Base-by-base conservation (phyloP, 1,140 invertebrate genomes). In the Drosophila triauraria region DNA sequence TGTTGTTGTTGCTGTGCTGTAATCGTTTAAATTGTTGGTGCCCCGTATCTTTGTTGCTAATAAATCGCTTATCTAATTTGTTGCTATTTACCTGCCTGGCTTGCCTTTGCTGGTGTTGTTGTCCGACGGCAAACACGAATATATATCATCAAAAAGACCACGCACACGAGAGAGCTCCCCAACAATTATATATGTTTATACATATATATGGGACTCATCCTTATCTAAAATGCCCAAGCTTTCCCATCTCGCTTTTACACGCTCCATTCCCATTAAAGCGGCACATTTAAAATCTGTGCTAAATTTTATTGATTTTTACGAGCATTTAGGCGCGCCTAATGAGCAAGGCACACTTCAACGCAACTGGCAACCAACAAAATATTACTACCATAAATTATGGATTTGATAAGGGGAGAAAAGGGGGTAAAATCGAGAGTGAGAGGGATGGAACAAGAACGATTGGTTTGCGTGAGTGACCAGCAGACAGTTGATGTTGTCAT, bases 11-110 rank as follows among this genome's bases (percentile, higher is more conserved):
- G 59, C 13, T 43, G 80, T 68, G 68, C 51, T 61, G 58, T 75
- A 75, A 80, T 60, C 62, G 58, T 65, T 50, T 50, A 38, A 38
- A 54, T 62, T 60, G 32, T 71, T 56, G 38, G 44, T 57, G 48
- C 44, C 56, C 32, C 58, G 42, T 85, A 77, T 80, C 59, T 67
- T 30, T 30, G 27, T 64, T 57, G 82, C 68, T 86, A 85, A 85
- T 85, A 85, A 78, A 85, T 76, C 60, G 82, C 82, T 85, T 85
- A 85, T 85, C 82, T 85, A 81, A 81, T 85, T 85, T 85, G 82
- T 81, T 85, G 68, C 69, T 80, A 74, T 85, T 85, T 75, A 81
- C 56, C 74, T 77, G 58, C 32, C 48, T 25, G 5, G 13, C n/a
- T 64, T 13, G 20, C 13, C 25, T 5, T 38, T 5, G 51, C 30